These are phyloP conservation scores for Remorina albescens DNA, from an alignment of 2,797 vertebrate species.

Conservation along the genomic window DNA sequence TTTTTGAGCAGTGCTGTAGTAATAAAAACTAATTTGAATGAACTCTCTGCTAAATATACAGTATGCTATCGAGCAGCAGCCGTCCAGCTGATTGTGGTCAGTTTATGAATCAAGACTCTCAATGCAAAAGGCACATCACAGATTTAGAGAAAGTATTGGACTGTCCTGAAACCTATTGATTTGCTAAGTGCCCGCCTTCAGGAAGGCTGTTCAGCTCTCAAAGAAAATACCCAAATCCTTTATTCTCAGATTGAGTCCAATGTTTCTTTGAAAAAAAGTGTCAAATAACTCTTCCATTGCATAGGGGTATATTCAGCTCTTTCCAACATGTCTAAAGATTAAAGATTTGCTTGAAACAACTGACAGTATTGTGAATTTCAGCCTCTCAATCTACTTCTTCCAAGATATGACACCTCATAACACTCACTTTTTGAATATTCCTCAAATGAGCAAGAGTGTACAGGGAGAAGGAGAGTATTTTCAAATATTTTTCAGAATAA, in stretches of 20 bases:
- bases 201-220: conserved; percentile 11
- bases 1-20: background rate
- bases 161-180: conserved; percentile 18
- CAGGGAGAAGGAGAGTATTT: conserved; percentile 9
- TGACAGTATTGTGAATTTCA: conserved; percentile 32
- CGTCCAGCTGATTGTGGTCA: conserved; percentile 1
- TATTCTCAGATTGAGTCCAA: conserved; percentile 30
- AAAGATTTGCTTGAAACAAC: conserved; percentile 51
- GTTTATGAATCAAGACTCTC: conserved; percentile 18
- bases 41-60: conserved; percentile 6
- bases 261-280: conserved; percentile 39
- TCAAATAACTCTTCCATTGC: conserved; percentile 47
- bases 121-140: conserved; percentile 6
- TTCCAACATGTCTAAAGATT: conserved; percentile 37
- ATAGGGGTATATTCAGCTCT: conserved; percentile 28
- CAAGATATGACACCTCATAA: conserved; percentile 27
- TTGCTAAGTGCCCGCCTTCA: conserved; percentile 16
- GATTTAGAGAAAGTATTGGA: conserved; percentile 28
- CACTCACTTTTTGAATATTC: conserved; percentile 41
- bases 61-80: background rate
- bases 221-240: conserved; percentile 36
- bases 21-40: conserved; percentile 17
- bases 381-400: conserved; percentile 18
- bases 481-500: conserved; percentile 47
- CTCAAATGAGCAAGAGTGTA: conserved; percentile 6